Base-by-base conservation (phyloP, 2,888 invertebrate genomes). In the Caenorhabditis japonica region DNA sequence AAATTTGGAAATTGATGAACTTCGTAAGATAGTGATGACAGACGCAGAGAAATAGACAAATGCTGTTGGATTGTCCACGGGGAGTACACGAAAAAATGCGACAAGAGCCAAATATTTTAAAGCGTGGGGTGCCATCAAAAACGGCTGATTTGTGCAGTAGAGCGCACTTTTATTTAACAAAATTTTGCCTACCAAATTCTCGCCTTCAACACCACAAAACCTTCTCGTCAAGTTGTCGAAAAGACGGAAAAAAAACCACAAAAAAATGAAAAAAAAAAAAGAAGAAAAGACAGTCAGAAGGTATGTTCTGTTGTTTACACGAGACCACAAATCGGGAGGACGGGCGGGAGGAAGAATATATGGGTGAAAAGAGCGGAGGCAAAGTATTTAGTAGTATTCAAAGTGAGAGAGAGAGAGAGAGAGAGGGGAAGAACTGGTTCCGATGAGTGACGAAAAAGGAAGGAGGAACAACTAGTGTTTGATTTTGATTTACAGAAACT, bases 281-380 rank as follows among this genome's bases (percentile, higher is more conserved):
- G 19, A 23, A 36, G 23, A 38, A 27, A 36, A 47, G n/a, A 25
- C 38, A 19, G 25, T 21, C 33, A 23, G 25, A 13, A 34, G 36
- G 43, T 36, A 23, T 36, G 38, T 46, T 46, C 36, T 41, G 49
- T 55, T 64, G 62, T 64, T 53, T 64, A 64, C 62, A 64, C 53
- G 53, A 30, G 30, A 55, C 53, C 62, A 55, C 53, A 64, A 53
- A 55, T 53, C 62, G 62, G 46, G 62, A 62, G 43, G 41, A 43
- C 36, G 19, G 1, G 34, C 19, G 23, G 44, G 56, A 33, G 34
- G 34, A 44, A 34, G 43, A 23, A 44, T 34, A 59, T 19, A n/a
- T n/a, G n/a, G n/a, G n/a, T 47, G 44, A 59, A 56, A 33, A 8
- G 17, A 46, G 27, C 10, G 36, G 33, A 17, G 15, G 44, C 19